A percentile compares a stretch with the other conserved stretches of the same genome.
phyloP scores from a whole-genome alignment of 2,113 vertebrate genomes.

The Carassius gibelio region DNA sequence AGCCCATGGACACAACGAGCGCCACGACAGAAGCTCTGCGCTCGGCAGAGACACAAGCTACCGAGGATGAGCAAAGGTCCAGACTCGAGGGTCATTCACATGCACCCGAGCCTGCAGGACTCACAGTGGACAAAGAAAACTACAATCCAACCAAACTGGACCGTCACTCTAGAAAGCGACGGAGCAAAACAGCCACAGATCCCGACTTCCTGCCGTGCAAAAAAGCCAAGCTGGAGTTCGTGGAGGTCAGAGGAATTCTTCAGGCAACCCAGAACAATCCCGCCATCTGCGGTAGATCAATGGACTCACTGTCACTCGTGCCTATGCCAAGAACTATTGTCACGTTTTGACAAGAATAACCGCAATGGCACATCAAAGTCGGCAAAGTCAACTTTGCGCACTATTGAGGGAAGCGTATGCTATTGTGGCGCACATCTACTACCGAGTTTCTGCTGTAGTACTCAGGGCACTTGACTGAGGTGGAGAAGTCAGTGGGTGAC shows the following conservation, averaged over 20 bases:
- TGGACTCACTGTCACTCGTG: constrained; percentile 63
- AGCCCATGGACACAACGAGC: constrained; percentile 42
- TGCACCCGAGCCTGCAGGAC: constrained; percentile 5
- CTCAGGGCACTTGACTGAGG: neutral
- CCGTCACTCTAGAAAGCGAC: constrained; percentile 72
- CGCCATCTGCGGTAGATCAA: constrained; percentile 53
- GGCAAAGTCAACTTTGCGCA: constrained; percentile 11
- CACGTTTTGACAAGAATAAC: constrained; percentile 65
- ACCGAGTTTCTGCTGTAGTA: neutral
- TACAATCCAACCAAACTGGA: neutral
- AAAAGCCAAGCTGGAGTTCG: constrained; percentile 72
- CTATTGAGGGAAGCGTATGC: neutral
- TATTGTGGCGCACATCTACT: neutral
- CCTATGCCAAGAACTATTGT: constrained; percentile 70
- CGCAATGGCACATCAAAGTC: neutral
- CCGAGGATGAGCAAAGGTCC: constrained; percentile 2
- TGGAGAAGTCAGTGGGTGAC: neutral
- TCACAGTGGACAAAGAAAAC: constrained; percentile 52
- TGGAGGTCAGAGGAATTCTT: constrained; percentile 34
- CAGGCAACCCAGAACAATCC: constrained; percentile 16
- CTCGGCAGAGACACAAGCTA: neutral
- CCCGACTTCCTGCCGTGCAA: constrained; percentile 76
- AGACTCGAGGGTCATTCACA: constrained; percentile 48
- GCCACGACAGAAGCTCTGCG: constrained; percentile 33
- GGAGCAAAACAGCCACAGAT: constrained; percentile 58